phyloP scores from a whole-genome alignment of 2,888 invertebrate genomes.

The Iselma pallidipennis region DNA sequence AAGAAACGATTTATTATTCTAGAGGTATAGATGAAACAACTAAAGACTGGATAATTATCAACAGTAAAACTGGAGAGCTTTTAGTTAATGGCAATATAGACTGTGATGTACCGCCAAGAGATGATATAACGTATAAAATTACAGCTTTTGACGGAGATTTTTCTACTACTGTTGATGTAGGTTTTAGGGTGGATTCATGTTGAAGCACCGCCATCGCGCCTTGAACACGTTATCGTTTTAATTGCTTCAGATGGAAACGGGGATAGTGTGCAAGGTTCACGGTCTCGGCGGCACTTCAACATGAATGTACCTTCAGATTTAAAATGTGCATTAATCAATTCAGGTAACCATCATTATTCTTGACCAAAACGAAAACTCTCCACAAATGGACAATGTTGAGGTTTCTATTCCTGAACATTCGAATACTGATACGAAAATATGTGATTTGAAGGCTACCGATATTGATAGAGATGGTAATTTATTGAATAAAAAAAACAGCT shows the following conservation, averaged over 20 bases:
- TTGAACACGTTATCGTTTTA: no score
- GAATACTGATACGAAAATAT: slow-evolving; percentile 52
- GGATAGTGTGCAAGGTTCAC: background rate
- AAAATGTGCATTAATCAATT: slow-evolving; percentile 8
- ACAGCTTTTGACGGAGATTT: slow-evolving; percentile 58
- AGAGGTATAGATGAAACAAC: slow-evolving; percentile 57
- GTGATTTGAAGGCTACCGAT: slow-evolving; percentile 57
- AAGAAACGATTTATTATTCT: slow-evolving; percentile 19
- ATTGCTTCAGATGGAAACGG: no score
- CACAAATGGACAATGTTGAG: slow-evolving; percentile 47
- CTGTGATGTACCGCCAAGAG: slow-evolving; percentile 59
- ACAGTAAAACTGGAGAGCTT: slow-evolving; percentile 59
- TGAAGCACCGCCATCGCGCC: no score
- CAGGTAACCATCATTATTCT: slow-evolving; percentile 63
- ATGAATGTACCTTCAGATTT: background rate
- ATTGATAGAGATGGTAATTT: slow-evolving; percentile 63
- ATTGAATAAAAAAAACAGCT: background rate
- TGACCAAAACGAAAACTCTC: slow-evolving; percentile 66
- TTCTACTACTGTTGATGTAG: slow-evolving; percentile 56
- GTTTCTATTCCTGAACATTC: slow-evolving; percentile 60
- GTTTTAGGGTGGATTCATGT: no score
- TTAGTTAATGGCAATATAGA: slow-evolving; percentile 59
- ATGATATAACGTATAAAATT: slow-evolving; percentile 60
- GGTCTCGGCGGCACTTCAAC: no score
- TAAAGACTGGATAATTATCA: slow-evolving; percentile 58